Conservation (phyloP, 2,113 vertebrate genomes). For the Heterocephalus glaber region DNA sequence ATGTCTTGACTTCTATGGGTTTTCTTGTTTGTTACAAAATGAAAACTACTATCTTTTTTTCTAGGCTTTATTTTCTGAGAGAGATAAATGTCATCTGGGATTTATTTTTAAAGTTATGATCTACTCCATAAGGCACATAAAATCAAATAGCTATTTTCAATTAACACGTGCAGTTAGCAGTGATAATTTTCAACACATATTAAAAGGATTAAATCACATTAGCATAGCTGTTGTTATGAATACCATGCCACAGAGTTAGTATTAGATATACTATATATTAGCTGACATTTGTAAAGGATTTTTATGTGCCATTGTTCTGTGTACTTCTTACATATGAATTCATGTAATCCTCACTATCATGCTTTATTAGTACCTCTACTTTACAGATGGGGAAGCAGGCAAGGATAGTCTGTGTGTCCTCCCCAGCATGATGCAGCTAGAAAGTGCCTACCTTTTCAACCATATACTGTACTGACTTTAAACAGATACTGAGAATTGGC, state of each 20-base stretch:
- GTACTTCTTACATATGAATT: not conserved
- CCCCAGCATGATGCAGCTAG: not conserved
- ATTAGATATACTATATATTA: not conserved
- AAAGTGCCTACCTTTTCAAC: not conserved
- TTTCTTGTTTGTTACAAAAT: slow-evolving; percentile 17
- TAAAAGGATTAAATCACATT: not conserved
- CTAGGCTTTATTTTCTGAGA: slow-evolving; percentile 45
- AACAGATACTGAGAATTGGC: not conserved
- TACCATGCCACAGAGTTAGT: slow-evolving; percentile 25
- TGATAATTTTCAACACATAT: not conserved
- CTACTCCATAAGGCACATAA: slow-evolving; percentile 21
- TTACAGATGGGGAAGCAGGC: slow-evolving; percentile 27
- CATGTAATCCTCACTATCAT: not conserved
- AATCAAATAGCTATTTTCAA: slow-evolving; percentile 35
- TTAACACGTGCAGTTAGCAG: not conserved
- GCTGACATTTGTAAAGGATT: not conserved
- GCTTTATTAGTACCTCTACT: not conserved
- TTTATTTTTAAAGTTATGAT: slow-evolving; percentile 48
- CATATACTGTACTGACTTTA: not conserved
- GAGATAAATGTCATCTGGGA: slow-evolving; percentile 37
- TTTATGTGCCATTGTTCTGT: not conserved
- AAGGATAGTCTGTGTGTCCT: not conserved
- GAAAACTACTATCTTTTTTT: slow-evolving; percentile 22
- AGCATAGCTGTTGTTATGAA: slow-evolving; percentile 5
- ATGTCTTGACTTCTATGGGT: not conserved